These are phyloP conservation scores for Clamator glandarius DNA, from an alignment of 2,797 vertebrate species.

Conservation along the genomic window DNA sequence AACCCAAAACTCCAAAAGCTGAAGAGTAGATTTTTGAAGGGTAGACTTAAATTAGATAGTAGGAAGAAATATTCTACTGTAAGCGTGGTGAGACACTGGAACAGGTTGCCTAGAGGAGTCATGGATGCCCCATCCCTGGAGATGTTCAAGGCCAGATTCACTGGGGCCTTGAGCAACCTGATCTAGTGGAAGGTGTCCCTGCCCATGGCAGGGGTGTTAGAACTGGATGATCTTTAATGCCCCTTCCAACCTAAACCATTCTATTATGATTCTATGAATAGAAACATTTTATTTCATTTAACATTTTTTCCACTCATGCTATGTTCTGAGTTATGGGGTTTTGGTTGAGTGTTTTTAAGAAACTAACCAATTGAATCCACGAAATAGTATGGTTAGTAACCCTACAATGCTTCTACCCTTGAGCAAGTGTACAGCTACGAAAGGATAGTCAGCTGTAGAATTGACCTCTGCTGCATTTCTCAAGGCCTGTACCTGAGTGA, in stretches of 20 bases:
- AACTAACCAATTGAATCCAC: background rate
- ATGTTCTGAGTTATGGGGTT: background rate
- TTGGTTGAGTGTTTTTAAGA: background rate
- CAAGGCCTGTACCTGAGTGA: rapidly evolving
- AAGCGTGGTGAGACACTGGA: too few species aligned
- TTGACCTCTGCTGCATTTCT: background rate
- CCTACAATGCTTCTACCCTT: background rate
- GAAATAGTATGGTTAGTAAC: background rate
- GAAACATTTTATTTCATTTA: background rate
- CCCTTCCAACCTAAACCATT: too few species aligned
- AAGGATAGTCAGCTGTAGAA: background rate
- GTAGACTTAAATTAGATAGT: too few species aligned
- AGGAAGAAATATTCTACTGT: too few species aligned
- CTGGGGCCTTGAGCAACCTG: too few species aligned
- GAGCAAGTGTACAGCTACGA: background rate
- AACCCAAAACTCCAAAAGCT: background rate
- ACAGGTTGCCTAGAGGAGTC: too few species aligned
- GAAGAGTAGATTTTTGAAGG: too few species aligned
- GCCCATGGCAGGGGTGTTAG: too few species aligned
- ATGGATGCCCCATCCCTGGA: too few species aligned
- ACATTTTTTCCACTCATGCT: background rate
- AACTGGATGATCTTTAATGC: too few species aligned
- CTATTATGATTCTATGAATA: background rate
- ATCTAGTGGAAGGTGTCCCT: too few species aligned
- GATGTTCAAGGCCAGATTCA: too few species aligned